These are phyloP conservation scores for Haplochromis burtoni DNA, from an alignment of 2,113 vertebrate species.

Conservation along the genomic window DNA sequence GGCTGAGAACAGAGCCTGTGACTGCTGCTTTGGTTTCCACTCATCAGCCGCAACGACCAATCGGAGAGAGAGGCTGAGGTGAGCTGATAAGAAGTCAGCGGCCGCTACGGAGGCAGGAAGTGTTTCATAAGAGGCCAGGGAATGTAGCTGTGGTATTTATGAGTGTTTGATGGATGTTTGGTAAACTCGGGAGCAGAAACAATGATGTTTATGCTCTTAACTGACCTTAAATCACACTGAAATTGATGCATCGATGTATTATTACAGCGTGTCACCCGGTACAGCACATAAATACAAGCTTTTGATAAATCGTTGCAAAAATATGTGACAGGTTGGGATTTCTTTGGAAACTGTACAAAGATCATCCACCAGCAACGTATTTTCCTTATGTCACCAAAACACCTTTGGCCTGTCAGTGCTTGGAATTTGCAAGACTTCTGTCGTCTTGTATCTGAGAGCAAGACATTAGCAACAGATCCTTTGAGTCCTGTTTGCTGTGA, in stretches of 20 bases:
- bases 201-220: neutral
- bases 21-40: neutral
- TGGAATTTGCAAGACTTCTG: neutral
- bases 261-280: rapidly evolving
- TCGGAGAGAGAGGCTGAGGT: slow-evolving; percentile 7
- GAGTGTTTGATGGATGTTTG: neutral
- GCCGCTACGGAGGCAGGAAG: slow-evolving; percentile 11
- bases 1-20: neutral
- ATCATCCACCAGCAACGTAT: neutral
- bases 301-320: neutral
- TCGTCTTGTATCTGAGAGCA: neutral
- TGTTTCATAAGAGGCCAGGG: slow-evolving; percentile 34
- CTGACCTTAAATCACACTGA: neutral
- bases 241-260: neutral
- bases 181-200: neutral
- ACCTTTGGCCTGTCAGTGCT: neutral
- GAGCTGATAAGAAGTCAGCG: slow-evolving; percentile 28
- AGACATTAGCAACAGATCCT: neutral
- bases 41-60: neutral
- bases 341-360: neutral
- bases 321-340: neutral
- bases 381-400: neutral
- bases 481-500: neutral
- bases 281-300: neutral
- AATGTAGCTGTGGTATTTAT: neutral